Evolutionary conservation across 1,140 invertebrate genomes (phyloP).

Genomic region (Microplitis mediator): DNA sequence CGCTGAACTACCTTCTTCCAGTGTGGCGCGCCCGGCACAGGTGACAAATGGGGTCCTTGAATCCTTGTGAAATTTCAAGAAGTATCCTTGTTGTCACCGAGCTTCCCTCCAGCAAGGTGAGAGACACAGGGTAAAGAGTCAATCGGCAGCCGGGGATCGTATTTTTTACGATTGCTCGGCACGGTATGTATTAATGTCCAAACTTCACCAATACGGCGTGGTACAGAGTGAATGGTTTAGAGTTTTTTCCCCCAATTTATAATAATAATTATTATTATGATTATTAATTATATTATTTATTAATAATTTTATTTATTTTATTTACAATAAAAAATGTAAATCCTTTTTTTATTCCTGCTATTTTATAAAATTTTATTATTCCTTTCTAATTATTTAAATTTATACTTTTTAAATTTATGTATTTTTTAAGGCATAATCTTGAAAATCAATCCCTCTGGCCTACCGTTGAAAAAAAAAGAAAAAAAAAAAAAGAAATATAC

Average conservation of each 20-base stretch:
- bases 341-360: no score
- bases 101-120: conserved; percentile 58
- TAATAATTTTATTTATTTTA: no score
- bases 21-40: conserved; percentile 46
- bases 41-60: conserved; percentile 43
- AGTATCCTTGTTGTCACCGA: conserved; percentile 41
- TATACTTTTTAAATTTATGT: background rate
- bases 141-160: conserved; percentile 51
- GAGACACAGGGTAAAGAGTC: conserved; percentile 60
- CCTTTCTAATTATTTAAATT: background rate
- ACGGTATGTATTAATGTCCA: conserved; percentile 56
- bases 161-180: conserved; percentile 46
- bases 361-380: no score
- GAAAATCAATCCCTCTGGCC: conserved; percentile 15
- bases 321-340: no score
- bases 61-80: background rate
- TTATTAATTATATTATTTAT: background rate
- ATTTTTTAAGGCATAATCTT: background rate
- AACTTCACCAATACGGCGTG: conserved; percentile 5
- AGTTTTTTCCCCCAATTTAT: background rate
- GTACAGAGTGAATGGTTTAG: conserved; percentile 15
- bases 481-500: background rate
- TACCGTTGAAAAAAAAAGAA: conserved; percentile 14
- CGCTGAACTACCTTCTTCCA: conserved; percentile 38
- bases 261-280: background rate